These are phyloP conservation scores for Corythaixoides concolor DNA, from an alignment of 2,113 vertebrate genomes.

Conservation along the genomic window DNA sequence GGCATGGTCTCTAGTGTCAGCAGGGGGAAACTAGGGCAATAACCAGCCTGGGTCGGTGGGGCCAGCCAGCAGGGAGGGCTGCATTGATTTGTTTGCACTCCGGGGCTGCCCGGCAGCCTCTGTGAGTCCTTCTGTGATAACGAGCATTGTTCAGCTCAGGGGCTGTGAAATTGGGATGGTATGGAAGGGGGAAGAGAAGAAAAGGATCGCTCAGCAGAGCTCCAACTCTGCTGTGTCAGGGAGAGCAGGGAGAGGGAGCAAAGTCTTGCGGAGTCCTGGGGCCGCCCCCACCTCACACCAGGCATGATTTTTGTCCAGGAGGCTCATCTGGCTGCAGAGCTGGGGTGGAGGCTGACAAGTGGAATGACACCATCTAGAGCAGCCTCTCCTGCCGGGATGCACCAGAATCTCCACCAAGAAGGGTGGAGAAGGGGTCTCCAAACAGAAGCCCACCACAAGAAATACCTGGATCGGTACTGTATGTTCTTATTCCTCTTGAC, in stretches of 20 bases:
- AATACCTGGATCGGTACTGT: background rate
- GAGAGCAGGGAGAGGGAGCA: background rate
- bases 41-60: background rate
- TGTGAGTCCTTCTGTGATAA: background rate
- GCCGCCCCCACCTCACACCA: rapidly evolving
- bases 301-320: background rate
- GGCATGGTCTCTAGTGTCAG: background rate
- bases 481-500: background rate
- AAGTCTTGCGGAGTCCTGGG: background rate
- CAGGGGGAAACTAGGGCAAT: background rate
- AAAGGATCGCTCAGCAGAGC: background rate
- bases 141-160: background rate
- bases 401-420: background rate
- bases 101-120: background rate
- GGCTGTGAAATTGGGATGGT: background rate
- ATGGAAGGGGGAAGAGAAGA: background rate
- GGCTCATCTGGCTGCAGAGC: background rate
- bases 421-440: background rate
- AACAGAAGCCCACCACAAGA: background rate
- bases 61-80: background rate
- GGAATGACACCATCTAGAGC: background rate
- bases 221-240: background rate
- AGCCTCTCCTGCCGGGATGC: background rate
- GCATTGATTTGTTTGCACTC: background rate
- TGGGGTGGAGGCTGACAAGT: background rate